Evolutionary conservation across 2,113 vertebrate genomes (phyloP), one percentile per base, ranked within the genome.

Genomic region (Albula glossodonta): DNA sequence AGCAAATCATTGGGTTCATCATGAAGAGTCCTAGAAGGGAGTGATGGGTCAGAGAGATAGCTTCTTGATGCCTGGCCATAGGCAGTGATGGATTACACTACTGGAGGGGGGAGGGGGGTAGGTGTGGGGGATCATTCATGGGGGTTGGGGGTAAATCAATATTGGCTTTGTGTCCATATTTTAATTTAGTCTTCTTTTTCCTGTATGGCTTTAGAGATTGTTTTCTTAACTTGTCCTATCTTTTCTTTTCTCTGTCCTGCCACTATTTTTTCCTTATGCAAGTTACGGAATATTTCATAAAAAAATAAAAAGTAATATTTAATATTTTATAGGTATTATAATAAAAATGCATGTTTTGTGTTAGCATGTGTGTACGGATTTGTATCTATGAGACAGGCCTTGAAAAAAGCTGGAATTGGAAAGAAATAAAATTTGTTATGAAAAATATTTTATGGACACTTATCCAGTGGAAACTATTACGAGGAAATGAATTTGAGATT

Each of bases 1-100:
- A 87, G 85, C 41, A 85, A 89, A 86, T 88, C 87, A 90, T 87
- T 90, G 89, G 84, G 87, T 87, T 90, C 86, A 90, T 88, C 89
- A 90, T 84, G 57, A 80, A 89, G 85, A 88, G 85, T 85, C 84
- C 83, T 82, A 49, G 49, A 84, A 66, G 83, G 86, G 89, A 51
- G 85, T 86, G 88, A 90, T 89, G 80, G 89, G 86, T 90, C 83
- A 85, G 83, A 78, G 77, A 77, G 89, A 90, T 88, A 88, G 81
- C 87, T 78, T 77, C 53, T 81, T 51, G 78, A 88, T 74, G 51
- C 78, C 84, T 77, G 10, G 56, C 87, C 57, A 74, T 31, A 6
- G 81, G 78, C 89, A 88, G 84, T 90, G 89, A 90, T 90, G 85
- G 88, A 89, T 90, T 80, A 66, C 51, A 63, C 52, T 82, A 52